Evolutionary conservation across 2,797 vertebrate species (phyloP).

Genomic region (Anguilla pacifica): DNA sequence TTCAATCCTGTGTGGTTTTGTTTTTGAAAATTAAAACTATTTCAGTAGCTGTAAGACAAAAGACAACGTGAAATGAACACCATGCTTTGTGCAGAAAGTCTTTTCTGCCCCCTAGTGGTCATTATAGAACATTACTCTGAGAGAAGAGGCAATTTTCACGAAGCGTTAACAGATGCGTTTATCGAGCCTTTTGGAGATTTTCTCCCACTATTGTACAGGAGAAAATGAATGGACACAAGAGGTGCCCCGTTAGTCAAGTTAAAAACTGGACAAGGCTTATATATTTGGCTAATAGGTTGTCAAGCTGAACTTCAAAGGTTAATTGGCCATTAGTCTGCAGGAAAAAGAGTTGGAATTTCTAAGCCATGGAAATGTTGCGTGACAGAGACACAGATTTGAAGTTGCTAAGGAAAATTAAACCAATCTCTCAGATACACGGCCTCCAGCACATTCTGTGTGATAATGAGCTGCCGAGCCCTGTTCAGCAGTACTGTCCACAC

Average conservation of each 20-base stretch:
- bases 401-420: constrained; percentile 8
- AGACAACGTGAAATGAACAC: constrained; percentile 13
- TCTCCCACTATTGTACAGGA: background rate
- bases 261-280: background rate
- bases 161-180: background rate
- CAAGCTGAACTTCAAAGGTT: constrained; percentile 12
- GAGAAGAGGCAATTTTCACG: background rate
- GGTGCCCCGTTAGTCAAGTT: background rate
- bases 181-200: background rate
- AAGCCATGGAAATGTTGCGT: constrained; percentile 2
- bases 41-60: constrained; percentile 31
- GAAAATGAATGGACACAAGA: background rate
- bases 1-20: background rate
- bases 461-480: background rate
- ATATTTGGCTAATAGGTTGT: constrained; percentile 7
- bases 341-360: background rate
- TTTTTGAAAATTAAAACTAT: background rate
- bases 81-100: background rate
- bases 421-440: background rate
- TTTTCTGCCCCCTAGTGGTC: constrained; percentile 63
- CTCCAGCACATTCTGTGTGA: background rate
- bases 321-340: constrained; percentile 8
- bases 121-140: background rate
- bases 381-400: constrained; percentile 1
- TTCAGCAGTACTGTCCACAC: background rate